A percentile compares a stretch with the other conserved stretches of the same genome.
Conservation (phyloP, 2,113 vertebrate species). For the Lophura nycthemera region DNA sequence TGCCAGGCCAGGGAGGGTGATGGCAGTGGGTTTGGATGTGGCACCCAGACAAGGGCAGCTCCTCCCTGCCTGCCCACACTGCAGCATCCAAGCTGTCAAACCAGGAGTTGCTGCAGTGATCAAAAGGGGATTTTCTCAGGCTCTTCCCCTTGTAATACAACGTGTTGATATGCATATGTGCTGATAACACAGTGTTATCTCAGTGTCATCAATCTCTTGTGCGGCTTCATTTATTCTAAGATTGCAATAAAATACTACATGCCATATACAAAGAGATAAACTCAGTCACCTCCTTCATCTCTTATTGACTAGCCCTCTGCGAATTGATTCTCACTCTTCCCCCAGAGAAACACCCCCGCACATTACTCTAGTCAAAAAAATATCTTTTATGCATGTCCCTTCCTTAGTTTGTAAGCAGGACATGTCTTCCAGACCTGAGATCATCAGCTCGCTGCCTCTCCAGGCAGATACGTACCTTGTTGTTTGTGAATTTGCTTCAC, state of each 20-base stretch:
- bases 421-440: not conserved
- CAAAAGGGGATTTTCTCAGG: not conserved
- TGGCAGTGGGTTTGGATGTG: rapidly evolving
- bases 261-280: not conserved
- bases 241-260: not conserved
- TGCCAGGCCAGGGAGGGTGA: not conserved
- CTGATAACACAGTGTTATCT: not conserved
- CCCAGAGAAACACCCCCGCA: not conserved
- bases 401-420: slow-evolving; percentile 9
- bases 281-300: not conserved
- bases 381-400: not conserved
- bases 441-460: not conserved
- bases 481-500: not conserved
- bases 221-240: not conserved
- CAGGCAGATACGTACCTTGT: not conserved
- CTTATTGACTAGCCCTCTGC: not conserved
- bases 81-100: not conserved
- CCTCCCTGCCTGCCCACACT: not conserved
- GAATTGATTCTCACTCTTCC: not conserved
- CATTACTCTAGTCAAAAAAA: not conserved
- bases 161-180: not conserved
- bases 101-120: not conserved
- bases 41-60: not conserved
- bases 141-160: not conserved
- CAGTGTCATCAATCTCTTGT: not conserved